Evolutionary conservation across 2,113 vertebrate species (phyloP).

Genomic region (Eira barbara): DNA sequence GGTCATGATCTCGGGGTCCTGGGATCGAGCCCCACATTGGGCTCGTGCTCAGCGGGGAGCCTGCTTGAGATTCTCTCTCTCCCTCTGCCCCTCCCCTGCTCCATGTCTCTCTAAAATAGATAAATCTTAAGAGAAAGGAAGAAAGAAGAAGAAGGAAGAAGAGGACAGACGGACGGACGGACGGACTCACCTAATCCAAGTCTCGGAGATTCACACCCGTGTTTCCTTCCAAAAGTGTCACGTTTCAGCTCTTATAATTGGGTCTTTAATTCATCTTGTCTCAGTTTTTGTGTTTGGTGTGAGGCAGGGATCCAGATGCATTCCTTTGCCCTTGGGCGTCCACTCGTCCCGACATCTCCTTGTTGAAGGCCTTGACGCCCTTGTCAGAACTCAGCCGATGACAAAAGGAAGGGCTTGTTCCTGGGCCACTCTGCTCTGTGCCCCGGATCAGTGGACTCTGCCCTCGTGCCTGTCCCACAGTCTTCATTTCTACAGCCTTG

Average conservation of each 20-base stretch:
- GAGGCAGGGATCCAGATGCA: neutral
- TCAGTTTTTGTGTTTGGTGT: neutral
- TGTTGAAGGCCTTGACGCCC: neutral
- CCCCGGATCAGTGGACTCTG: neutral
- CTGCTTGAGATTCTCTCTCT: no score
- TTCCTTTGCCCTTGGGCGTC: neutral
- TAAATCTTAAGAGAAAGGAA: neutral
- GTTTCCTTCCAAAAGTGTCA: neutral
- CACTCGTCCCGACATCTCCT: neutral
- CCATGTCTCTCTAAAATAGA: neutral
- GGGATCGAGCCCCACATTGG: no score
- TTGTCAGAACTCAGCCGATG: neutral
- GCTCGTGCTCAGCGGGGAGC: no score
- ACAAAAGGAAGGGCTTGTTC: neutral
- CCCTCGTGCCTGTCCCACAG: accelerated
- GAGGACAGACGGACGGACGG: no score
- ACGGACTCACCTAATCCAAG: neutral
- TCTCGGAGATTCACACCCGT: neutral
- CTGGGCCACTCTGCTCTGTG: neutral
- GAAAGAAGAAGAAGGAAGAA: no score
- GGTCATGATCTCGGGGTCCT: neutral
- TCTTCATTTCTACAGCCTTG: neutral
- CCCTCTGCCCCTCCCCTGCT: neutral
- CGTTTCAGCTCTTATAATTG: neutral
- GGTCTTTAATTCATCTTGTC: neutral